phyloP scores from a whole-genome alignment of 2,113 vertebrate genomes.

The Zingel zingel region DNA sequence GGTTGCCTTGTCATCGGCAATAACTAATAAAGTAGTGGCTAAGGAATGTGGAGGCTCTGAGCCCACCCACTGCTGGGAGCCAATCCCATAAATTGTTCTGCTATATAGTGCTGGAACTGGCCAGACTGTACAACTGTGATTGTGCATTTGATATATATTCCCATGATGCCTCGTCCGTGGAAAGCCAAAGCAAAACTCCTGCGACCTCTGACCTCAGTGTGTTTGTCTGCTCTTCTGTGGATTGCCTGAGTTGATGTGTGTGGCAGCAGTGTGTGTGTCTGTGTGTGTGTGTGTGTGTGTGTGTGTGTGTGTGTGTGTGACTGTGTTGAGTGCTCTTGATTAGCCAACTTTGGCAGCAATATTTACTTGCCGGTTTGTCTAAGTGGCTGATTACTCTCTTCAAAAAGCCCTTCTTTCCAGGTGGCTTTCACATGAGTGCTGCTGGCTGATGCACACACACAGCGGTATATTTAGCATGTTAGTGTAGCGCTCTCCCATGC shows the following conservation, averaged over 20 bases:
- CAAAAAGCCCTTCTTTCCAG: constrained; percentile 4
- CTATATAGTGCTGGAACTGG: too few species aligned
- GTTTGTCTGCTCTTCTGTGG: neutral
- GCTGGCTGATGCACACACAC: neutral
- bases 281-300: neutral
- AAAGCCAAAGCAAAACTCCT: neutral
- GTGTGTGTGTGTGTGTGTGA: neutral
- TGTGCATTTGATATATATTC: neutral
- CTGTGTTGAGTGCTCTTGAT: constrained; percentile 9
- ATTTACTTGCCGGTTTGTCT: constrained; percentile 13
- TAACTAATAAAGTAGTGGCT: too few species aligned
- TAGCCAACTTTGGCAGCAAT: neutral
- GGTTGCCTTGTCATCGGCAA: too few species aligned
- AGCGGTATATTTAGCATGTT: neutral
- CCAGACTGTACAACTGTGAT: neutral
- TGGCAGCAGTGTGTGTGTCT: neutral
- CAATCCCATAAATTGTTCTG: too few species aligned
- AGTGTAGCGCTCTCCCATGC: neutral
- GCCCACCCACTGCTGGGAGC: too few species aligned
- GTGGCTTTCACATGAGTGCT: neutral
- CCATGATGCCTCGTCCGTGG: neutral
- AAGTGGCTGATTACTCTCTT: constrained; percentile 10
- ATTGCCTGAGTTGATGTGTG: neutral
- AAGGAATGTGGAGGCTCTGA: too few species aligned
- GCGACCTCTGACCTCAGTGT: neutral